A percentile compares a stretch with the other conserved stretches of the same genome.
Conservation (phyloP, 2,888 invertebrate genomes). For the Neria commutata region DNA sequence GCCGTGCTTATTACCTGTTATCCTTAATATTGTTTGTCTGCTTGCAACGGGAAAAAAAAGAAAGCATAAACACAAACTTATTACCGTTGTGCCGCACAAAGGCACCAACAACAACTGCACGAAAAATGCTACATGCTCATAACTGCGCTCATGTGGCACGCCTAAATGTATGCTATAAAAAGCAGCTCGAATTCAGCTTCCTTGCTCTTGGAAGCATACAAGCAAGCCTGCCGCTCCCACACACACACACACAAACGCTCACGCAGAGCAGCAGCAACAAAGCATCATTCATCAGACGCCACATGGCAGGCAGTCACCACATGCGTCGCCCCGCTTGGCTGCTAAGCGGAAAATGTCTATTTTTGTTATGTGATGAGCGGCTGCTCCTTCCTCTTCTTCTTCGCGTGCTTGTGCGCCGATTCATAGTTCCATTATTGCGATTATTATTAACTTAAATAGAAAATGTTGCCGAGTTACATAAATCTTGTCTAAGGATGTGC, state of each 20-base stretch:
- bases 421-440: constrained; percentile 55
- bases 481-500: constrained; percentile 38
- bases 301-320: constrained; percentile 5
- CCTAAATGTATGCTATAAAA: no score
- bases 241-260: constrained; percentile 3
- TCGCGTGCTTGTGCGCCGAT: constrained; percentile 41
- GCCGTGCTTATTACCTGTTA: constrained; percentile 17
- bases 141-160: no score
- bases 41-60: no score
- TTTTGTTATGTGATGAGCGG: no score
- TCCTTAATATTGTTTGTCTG: constrained; percentile 18
- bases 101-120: constrained; percentile 37
- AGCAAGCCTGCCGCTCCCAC: background rate
- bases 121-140: no score
- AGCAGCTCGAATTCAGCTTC: constrained; percentile 38
- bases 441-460: constrained; percentile 56
- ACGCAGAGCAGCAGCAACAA: constrained; percentile 2
- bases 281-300: constrained; percentile 23
- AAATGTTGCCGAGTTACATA: constrained; percentile 52
- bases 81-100: no score
- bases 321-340: no score
- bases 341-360: constrained; percentile 5
- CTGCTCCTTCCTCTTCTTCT: no score
- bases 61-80: no score
- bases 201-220: no score